phyloP scores from a whole-genome alignment of 2,113 vertebrate species.

The Struthio camelus region DNA sequence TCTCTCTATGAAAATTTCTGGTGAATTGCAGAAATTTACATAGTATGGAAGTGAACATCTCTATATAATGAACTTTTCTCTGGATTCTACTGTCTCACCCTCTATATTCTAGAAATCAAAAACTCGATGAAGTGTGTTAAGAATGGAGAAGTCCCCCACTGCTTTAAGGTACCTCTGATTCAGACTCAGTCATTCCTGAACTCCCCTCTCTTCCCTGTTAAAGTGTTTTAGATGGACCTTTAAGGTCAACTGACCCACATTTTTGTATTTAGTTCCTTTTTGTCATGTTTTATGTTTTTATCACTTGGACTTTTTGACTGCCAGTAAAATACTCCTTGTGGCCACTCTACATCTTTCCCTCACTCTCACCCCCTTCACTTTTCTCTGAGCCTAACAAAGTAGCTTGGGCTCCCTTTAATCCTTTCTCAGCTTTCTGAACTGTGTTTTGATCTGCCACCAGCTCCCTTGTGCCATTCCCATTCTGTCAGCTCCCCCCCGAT shows the following conservation, averaged over 20 bases:
- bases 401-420: slow-evolving; percentile 46
- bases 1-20: background rate
- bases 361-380: background rate
- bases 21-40: background rate
- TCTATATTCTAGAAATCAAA: slow-evolving; percentile 25
- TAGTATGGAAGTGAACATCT: background rate
- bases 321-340: background rate
- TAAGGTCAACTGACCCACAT: background rate
- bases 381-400: slow-evolving; percentile 21
- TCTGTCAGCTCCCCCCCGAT: background rate
- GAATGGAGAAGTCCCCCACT: background rate
- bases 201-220: background rate
- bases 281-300: background rate
- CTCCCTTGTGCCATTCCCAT: background rate
- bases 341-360: background rate
- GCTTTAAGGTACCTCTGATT: slow-evolving; percentile 17
- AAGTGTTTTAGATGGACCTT: slow-evolving; percentile 5
- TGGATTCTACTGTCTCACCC: slow-evolving; percentile 6
- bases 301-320: background rate
- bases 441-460: slow-evolving; percentile 42
- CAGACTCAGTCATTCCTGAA: background rate
- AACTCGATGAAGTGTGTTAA: slow-evolving; percentile 28
- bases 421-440: slow-evolving; percentile 28
- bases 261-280: slow-evolving; percentile 11
- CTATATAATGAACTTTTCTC: background rate